These are phyloP conservation scores for Tetanocera ferruginea DNA, from an alignment of 2,888 invertebrate species.

Conservation along the genomic window DNA sequence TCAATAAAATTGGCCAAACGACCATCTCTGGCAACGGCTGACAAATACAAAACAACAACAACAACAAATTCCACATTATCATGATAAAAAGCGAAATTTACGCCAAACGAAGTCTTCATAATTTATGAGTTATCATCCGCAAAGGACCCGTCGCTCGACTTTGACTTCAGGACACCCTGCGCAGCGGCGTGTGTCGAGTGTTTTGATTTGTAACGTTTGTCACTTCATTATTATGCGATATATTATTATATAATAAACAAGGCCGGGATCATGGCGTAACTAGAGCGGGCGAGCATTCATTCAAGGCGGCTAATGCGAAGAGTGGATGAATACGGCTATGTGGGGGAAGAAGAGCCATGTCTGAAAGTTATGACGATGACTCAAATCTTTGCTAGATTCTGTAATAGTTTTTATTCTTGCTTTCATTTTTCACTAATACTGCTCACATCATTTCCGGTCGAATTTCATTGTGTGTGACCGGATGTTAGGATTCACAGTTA, in stretches of 20 bases:
- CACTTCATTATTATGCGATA: constrained; percentile 69
- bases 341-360: neutral
- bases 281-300: neutral
- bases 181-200: constrained; percentile 64
- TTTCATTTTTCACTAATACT: constrained; percentile 21
- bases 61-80: constrained; percentile 51
- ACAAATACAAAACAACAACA: constrained; percentile 60
- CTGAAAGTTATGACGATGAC: constrained; percentile 15
- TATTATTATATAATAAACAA: constrained; percentile 54
- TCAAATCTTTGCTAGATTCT: neutral
- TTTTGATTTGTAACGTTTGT: constrained; percentile 69
- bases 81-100: constrained; percentile 58
- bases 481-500: neutral
- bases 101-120: constrained; percentile 43
- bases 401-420: neutral
- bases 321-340: neutral
- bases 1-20: constrained; percentile 24
- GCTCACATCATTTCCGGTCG: constrained; percentile 44
- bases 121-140: constrained; percentile 45
- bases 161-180: constrained; percentile 45
- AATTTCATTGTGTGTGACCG: constrained; percentile 11
- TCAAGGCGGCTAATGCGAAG: neutral
- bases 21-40: constrained; percentile 55
- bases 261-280: constrained; percentile 9
- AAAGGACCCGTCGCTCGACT: constrained; percentile 15